Evolutionary conservation across 1,140 invertebrate species (phyloP).

Genomic region (Lepidurus packardi): DNA sequence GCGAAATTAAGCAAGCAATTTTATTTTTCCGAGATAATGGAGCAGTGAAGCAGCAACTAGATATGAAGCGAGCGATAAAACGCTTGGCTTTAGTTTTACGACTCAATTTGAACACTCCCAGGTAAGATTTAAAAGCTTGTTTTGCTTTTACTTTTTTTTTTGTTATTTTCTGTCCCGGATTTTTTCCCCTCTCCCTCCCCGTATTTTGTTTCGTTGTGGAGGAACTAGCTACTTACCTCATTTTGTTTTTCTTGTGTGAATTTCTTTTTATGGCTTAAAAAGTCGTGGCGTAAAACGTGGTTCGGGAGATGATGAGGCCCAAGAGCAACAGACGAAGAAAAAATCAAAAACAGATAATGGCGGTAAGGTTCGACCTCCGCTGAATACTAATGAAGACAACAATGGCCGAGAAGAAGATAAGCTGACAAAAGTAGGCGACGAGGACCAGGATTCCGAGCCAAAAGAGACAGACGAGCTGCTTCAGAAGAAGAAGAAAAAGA

Average conservation of each 20-base stretch:
- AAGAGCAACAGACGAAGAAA: constrained; percentile 27
- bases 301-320: constrained; percentile 13
- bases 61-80: constrained; percentile 25
- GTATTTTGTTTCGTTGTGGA: not conserved
- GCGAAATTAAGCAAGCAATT: constrained; percentile 25
- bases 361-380: not conserved
- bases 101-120: not conserved
- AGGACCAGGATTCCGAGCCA: not conserved
- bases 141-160: not conserved
- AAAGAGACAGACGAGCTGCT: constrained; percentile 28
- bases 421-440: not conserved
- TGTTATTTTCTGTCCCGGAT: not conserved
- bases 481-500: constrained; percentile 28
- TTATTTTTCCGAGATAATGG: constrained; percentile 18
- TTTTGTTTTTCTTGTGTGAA: too few species aligned
- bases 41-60: constrained; percentile 27
- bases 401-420: not conserved
- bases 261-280: too few species aligned
- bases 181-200: not conserved
- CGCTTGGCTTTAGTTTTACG: constrained; percentile 3
- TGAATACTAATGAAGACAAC: constrained; percentile 27
- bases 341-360: not conserved
- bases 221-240: not conserved
- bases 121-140: not conserved
- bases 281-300: not conserved